Base-by-base conservation (phyloP, 2,888 invertebrate genomes). In the Heteropelma amictum region DNA sequence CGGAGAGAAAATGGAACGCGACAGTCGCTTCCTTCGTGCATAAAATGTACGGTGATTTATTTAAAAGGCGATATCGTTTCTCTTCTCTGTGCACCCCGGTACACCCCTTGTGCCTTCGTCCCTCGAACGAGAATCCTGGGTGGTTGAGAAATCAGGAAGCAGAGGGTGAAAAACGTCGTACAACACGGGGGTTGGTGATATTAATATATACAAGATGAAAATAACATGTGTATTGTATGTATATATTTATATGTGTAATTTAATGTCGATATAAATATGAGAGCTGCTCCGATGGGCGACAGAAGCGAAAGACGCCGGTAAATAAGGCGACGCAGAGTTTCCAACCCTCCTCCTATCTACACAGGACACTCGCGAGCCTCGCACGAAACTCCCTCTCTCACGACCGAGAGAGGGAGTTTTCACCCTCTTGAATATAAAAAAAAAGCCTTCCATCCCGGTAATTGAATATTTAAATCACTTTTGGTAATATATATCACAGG, bases 321-420 rank as follows among this genome's bases (percentile, higher is more conserved):
- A 74, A 74, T 74, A 74, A 64, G 68, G 63, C n/a, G 56, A 63
- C 63, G 69, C 69, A 75, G 71, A 75, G 56, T 71, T 75, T 75
- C 71, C 69, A 23, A 63, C 61, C 56, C 33, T 71, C 56, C 33
- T 71, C 54, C 71, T 71, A 75, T 75, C 75, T 75, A 42, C 65
- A 21, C 56, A 56, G 56, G 26, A 71, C 75, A 75, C 71, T 67
- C 70, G 35, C 47, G 26, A 65, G 49, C 30, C 42, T 54, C 26
- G 21, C 14, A 40, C 53, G 30, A 45, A 51, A 42, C 26, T 56
- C 47, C 7, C 28, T 49, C 40, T 30, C 14, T 23, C 30, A 42
- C 21, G 21, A 6, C 21, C 26, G 10, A 30, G 19, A n/a, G 19
- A 12, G n/a, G 42, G 10, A 35, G 19, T 7, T 10, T n/a, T 28